Base-by-base conservation (phyloP, 2,888 invertebrate genomes). In the Rhyacophila evoluta region DNA sequence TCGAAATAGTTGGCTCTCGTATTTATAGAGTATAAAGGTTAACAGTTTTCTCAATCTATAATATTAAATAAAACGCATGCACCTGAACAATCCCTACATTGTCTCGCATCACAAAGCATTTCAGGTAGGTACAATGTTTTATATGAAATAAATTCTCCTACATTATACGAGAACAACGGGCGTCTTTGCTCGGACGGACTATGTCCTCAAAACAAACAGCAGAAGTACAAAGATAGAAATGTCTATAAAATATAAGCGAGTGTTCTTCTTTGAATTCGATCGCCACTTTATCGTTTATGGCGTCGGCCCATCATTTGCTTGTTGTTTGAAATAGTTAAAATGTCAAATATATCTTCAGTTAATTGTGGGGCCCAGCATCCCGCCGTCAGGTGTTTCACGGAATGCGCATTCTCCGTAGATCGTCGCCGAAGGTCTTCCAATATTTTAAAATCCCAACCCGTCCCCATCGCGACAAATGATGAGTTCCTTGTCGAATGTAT, bases 311-410 rank as follows among this genome's bases (percentile, higher is more conserved):
- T 55, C 78, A 69, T 80, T 78, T 68, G 73, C 75, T 78, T 69
- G 41, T 79, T 77, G 81, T 77, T 81, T 72, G 74, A 33, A 72
- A 77, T 77, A 76, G 79, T 79, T 74, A 79, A 81, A 77, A 77
- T 69, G 81, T 81, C 81, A 77, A 77, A 81, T 79, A 81, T 77
- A 79, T 81, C 79, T 77, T 33, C 72, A 8, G 38, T 77, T 79
- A 79, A 81, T 81, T 81, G 79, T 79, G 68, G 77, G 36, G 68
- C 68, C 27, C 71, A 72, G 72, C 74, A 69, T 75, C 76, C 78
- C 55, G 75, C 72, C 37, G 75, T 41, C 72, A 77, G 77, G 75
- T 72, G 25, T 25, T 12, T 19, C 15, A 19, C 8, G n/a, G n/a
- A n/a, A 19, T 12, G 4, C 25, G 2, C 15, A 19, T 8, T 19